phyloP scores from a whole-genome alignment of 1,140 invertebrate genomes.

The Meloidogyne hapla region DNA sequence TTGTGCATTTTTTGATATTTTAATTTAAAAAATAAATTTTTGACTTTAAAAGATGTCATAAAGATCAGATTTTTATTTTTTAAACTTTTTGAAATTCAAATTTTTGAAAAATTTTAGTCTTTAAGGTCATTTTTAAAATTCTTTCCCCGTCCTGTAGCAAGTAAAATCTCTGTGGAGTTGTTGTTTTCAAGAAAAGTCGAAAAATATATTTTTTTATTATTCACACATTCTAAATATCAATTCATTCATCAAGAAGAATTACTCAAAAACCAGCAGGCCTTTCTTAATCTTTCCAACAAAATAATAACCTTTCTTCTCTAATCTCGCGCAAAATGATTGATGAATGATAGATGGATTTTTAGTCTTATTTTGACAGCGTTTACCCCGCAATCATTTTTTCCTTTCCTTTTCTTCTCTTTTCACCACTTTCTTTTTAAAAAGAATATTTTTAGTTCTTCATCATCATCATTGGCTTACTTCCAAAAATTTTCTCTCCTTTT shows the following conservation, averaged over 20 bases:
- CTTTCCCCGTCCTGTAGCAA: too few species aligned
- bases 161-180: too few species aligned
- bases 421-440: background rate
- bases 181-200: too few species aligned
- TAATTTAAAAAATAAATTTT: background rate
- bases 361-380: background rate
- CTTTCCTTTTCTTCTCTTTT: background rate
- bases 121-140: too few species aligned
- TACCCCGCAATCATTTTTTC: background rate
- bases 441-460: background rate
- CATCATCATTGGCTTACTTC: background rate
- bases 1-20: background rate
- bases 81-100: too few species aligned
- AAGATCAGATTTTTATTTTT: too few species aligned
- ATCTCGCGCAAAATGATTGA: constrained; percentile 5
- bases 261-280: too few species aligned
- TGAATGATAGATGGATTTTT: background rate
- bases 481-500: background rate
- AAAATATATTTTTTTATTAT: too few species aligned
- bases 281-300: too few species aligned
- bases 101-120: too few species aligned
- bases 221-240: too few species aligned
- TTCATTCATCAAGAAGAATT: too few species aligned
- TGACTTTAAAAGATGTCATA: background rate
- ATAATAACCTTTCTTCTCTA: background rate